A percentile compares a stretch with the other conserved stretches of the same genome.
Evolutionary conservation across 2,797 vertebrate species (phyloP).

Genomic region (Triplophysa yarkandensis): DNA sequence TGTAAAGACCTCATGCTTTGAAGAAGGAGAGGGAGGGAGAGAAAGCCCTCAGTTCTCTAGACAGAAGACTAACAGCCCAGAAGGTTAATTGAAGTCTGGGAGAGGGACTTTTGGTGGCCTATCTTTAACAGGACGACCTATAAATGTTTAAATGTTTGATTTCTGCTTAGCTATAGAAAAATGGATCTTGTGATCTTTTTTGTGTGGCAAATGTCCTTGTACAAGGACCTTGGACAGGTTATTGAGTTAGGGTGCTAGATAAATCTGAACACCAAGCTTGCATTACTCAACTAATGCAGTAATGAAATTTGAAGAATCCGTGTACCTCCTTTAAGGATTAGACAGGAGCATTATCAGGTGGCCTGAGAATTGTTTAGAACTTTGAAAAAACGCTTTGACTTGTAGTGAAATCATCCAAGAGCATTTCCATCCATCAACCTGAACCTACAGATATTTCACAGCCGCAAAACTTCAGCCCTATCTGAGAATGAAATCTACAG

Average conservation of each 20-base stretch:
- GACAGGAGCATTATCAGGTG: slow-evolving; percentile 43
- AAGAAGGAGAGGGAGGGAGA: slow-evolving; percentile 61
- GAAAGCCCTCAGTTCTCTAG: slow-evolving; percentile 51
- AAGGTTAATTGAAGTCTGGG: slow-evolving; percentile 78
- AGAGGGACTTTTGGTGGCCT: slow-evolving; percentile 70
- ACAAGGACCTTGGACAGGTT: slow-evolving; percentile 58
- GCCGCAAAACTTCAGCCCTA: slow-evolving; percentile 70
- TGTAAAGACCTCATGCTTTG: slow-evolving; percentile 57
- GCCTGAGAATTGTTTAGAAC: slow-evolving; percentile 49
- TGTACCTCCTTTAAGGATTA: slow-evolving; percentile 33
- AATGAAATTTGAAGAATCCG: slow-evolving; percentile 43
- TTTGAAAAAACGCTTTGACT: slow-evolving; percentile 54
- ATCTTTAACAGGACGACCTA: slow-evolving; percentile 72
- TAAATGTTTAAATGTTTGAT: slow-evolving; percentile 72
- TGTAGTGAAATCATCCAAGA: slow-evolving; percentile 59
- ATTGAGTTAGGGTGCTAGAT: slow-evolving; percentile 39
- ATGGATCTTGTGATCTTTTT: slow-evolving; percentile 65
- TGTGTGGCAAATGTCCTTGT: slow-evolving; percentile 64
- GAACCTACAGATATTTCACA: slow-evolving; percentile 70
- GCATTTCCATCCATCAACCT: slow-evolving; percentile 66
- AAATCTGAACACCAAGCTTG: slow-evolving; percentile 37
- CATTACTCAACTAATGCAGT: slow-evolving; percentile 41
- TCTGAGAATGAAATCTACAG: slow-evolving; percentile 79
- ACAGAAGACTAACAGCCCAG: slow-evolving; percentile 62
- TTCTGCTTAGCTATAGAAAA: slow-evolving; percentile 69